phyloP scores from a whole-genome alignment of 2,113 vertebrate genomes.

The Hucho hucho region DNA sequence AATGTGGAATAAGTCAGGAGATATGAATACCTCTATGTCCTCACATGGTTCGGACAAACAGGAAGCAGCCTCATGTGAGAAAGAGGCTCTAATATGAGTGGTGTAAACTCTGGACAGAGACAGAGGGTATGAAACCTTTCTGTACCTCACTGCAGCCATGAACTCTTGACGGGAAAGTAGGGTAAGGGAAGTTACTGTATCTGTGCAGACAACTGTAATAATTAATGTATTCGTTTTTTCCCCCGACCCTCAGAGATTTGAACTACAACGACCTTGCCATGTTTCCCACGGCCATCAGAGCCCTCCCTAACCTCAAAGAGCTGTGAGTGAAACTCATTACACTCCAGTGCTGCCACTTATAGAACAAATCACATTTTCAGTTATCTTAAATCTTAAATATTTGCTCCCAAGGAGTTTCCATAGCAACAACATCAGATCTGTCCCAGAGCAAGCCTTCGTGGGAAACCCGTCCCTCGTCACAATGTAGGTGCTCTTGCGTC shows the following conservation, averaged over 20 bases:
- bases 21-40: too few relatives aligned
- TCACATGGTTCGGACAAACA: conserved; percentile 24
- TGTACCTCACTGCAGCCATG: background rate
- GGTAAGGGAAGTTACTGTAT: background rate
- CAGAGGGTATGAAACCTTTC: background rate
- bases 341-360: too few relatives aligned
- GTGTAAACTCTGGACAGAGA: background rate
- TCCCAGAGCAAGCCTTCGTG: conserved; percentile 80
- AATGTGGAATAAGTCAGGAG: too few relatives aligned
- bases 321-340: conserved; percentile 74
- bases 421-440: conserved; percentile 82
- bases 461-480: conserved; percentile 83
- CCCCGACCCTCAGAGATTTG: conserved; percentile 73
- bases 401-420: conserved; percentile 80
- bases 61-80: conserved; percentile 9
- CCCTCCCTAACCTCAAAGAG: conserved; percentile 81
- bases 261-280: conserved; percentile 85
- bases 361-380: background rate
- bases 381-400: background rate
- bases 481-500: conserved; percentile 72
- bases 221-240: too few relatives aligned
- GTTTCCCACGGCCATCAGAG: conserved; percentile 80
- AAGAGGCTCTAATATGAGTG: background rate
- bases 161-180: background rate
- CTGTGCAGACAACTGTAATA: background rate